A percentile compares a stretch with the other conserved stretches of the same genome.
These are phyloP conservation scores for Cordilura impudica DNA, from an alignment of 2,888 invertebrate genomes.

Conservation along the genomic window DNA sequence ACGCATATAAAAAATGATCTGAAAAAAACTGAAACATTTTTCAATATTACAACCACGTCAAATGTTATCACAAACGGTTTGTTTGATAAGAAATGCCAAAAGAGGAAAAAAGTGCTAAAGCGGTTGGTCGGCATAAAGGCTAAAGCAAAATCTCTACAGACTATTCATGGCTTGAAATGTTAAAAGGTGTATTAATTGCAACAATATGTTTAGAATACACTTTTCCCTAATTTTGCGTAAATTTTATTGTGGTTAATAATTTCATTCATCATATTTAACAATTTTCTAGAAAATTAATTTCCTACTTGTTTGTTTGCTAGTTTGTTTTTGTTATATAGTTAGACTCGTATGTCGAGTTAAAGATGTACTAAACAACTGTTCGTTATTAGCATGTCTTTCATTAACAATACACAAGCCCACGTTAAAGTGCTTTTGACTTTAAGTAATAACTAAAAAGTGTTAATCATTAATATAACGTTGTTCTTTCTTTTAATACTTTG, in stretches of 20 bases:
- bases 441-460: conserved; percentile 51
- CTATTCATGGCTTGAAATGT: not conserved
- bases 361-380: too few species aligned
- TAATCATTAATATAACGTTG: conserved; percentile 57
- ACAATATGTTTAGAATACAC: too few species aligned
- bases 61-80: conserved; percentile 70
- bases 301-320: too few species aligned
- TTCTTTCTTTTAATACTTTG: not conserved
- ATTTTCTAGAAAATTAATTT: too few species aligned
- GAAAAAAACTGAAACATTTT: conserved; percentile 34
- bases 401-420: conserved; percentile 33
- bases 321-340: too few species aligned
- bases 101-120: conserved; percentile 18
- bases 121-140: not conserved
- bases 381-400: not conserved
- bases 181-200: conserved; percentile 34
- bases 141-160: not conserved
- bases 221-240: too few species aligned
- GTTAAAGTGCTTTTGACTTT: conserved; percentile 19
- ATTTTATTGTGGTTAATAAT: too few species aligned
- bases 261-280: too few species aligned
- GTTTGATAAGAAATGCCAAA: conserved; percentile 69
- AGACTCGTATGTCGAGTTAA: too few species aligned
- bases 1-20: not conserved
- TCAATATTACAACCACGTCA: conserved; percentile 62